Conservation (phyloP, 2,888 invertebrate species). For the Nemoura dubitans region DNA sequence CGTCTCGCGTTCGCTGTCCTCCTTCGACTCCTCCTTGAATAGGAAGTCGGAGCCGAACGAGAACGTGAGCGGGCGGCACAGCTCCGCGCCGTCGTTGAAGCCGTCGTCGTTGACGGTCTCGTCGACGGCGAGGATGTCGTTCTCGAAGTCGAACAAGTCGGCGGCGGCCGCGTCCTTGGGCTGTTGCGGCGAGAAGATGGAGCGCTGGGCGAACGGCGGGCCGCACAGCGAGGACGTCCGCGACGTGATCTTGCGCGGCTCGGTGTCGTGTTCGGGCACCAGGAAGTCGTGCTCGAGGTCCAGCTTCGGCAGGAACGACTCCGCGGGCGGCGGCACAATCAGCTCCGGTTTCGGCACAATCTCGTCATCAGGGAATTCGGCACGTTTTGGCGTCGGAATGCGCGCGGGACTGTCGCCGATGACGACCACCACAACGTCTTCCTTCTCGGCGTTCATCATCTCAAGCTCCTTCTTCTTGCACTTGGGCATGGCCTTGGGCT, state of each 20-base stretch:
- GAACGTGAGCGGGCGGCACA: conserved; percentile 67
- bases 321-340: background rate
- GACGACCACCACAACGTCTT: background rate
- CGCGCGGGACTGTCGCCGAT: background rate
- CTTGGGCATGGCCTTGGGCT: conserved; percentile 64
- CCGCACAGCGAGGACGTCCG: conserved; percentile 52
- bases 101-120: conserved; percentile 69
- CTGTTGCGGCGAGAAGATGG: conserved; percentile 77
- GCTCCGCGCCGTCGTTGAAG: conserved; percentile 72
- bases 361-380: no score
- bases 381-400: background rate
- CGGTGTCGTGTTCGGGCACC: conserved; percentile 48
- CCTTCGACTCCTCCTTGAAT: conserved; percentile 81
- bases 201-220: conserved; percentile 58
- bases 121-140: conserved; percentile 69
- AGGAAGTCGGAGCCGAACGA: conserved; percentile 72
- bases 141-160: conserved; percentile 71
- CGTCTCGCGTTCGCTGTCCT: conserved; percentile 84
- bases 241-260: conserved; percentile 54
- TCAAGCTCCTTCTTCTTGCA: conserved; percentile 55
- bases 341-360: background rate
- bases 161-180: conserved; percentile 66
- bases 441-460: conserved; percentile 30
- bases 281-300: conserved; percentile 47
- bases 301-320: conserved; percentile 22